A percentile compares a stretch with the other conserved stretches of the same genome.
Conservation (phyloP, 2,888 invertebrate genomes). For the Tetragonula carbonaria region DNA sequence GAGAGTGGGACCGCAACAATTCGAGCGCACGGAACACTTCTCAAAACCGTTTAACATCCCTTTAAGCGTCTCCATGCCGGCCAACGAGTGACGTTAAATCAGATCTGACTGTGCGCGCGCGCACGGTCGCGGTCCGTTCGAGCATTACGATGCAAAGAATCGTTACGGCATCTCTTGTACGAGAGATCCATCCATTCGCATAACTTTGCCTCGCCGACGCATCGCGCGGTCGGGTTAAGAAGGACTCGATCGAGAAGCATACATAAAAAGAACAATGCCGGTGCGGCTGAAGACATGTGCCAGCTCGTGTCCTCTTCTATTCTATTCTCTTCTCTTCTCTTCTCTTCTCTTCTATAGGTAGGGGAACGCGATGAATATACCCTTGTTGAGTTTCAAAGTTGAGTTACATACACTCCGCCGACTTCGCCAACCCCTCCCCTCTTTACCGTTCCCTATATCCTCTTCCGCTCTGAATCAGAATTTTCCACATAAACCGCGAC, state of each 20-base stretch:
- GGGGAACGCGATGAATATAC: slow-evolving; percentile 66
- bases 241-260: slow-evolving; percentile 55
- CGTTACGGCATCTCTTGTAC: slow-evolving; percentile 53
- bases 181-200: slow-evolving; percentile 40
- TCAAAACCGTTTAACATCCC: slow-evolving; percentile 36
- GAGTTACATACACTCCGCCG: slow-evolving; percentile 63
- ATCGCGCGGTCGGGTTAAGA: slow-evolving; percentile 45
- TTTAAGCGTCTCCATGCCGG: slow-evolving; percentile 7
- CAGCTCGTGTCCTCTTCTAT: slow-evolving; percentile 59
- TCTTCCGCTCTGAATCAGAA: slow-evolving; percentile 63
- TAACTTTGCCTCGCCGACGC: slow-evolving; percentile 16
- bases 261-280: slow-evolving; percentile 61
- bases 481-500: slow-evolving; percentile 59
- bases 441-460: slow-evolving; percentile 59
- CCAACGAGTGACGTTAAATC: slow-evolving; percentile 36
- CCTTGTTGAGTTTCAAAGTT: slow-evolving; percentile 71
- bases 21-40: slow-evolving; percentile 12
- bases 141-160: slow-evolving; percentile 47
- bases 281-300: slow-evolving; percentile 60
- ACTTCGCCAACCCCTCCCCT: slow-evolving; percentile 52
- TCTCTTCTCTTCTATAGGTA: slow-evolving; percentile 31
- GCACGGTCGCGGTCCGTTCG: slow-evolving; percentile 16
- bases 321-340: not conserved
- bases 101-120: slow-evolving; percentile 19
- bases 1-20: slow-evolving; percentile 13